Evolutionary conservation across 2,888 invertebrate species (phyloP), one percentile per base, ranked within the genome.

Genomic region (Oligia fasciuncula): DNA sequence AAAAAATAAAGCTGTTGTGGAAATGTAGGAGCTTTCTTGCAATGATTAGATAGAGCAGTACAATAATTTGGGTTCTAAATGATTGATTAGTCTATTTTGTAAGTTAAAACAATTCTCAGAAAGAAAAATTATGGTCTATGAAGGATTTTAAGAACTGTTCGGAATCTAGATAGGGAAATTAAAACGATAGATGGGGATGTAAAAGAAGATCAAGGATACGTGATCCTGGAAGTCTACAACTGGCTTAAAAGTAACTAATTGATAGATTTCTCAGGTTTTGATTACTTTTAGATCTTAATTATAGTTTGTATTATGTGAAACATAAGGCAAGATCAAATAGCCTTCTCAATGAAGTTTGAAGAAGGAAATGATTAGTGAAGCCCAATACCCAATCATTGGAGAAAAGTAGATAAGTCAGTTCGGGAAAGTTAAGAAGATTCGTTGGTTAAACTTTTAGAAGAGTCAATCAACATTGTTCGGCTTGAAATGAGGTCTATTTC

Each of bases 391-490:
- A 71, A 78, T 72, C 60, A 76, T 65, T 85, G 60, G 40, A 65
- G 76, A 69, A 65, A 81, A 74, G 73, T 68, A 81, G 81, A 71
- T 77, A 62, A 79, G 62, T 62, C 51, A 85, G 85, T 66, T 65
- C 29, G 69, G 29, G 35, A 73, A 85, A 76, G 75, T 75, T 84
- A 49, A 67, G 66, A 69, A 71, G 83, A 76, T 79, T 80, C 78
- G 77, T 79, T 73, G 69, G 69, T 73, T 77, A 73, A 82, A 84
- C 65, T 84, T 72, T 76, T 73, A 63, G 71, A 87, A 69, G 79
- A 72, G 49, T 71, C 79, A 73, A 85, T 86, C 79, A 72, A 77
- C 75, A 80, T 74, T 66, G 72, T 83, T 79, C 46, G 51, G 46
- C 54, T 73, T 69, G 19, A 79, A 80, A 75, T 78, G 69, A 65